Percentiles rank a stretch among this genome's conserved stretches.
phyloP scores from a whole-genome alignment of 1,140 invertebrate genomes.

The Atopsyche davidsoni region DNA sequence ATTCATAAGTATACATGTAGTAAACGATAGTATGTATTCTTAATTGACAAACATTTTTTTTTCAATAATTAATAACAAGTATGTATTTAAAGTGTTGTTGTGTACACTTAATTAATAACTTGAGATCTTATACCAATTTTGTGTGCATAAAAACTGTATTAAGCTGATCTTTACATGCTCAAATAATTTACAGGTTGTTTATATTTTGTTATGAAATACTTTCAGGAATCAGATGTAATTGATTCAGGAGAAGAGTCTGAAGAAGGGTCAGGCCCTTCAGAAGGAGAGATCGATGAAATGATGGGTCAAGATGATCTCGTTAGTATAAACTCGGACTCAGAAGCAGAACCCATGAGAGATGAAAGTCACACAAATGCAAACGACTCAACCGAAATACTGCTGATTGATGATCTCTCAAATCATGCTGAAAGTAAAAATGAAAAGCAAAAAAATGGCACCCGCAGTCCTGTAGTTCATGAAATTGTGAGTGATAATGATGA shows the following conservation, averaged over 20 bases:
- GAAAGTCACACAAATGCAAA: constrained; percentile 14
- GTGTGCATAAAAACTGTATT: neutral
- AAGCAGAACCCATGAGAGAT: constrained; percentile 24
- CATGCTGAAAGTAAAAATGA: constrained; percentile 8
- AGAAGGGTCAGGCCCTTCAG: constrained; percentile 17
- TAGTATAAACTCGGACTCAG: constrained; percentile 30
- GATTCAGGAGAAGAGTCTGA: constrained; percentile 27
- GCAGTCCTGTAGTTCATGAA: constrained; percentile 18
- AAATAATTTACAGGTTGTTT: neutral
- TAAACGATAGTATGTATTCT: no score
- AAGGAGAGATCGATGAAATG: constrained; percentile 7
- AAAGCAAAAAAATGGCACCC: constrained; percentile 15
- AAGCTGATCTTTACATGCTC: no score
- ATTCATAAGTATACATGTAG: no score
- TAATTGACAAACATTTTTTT: no score
- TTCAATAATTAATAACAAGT: no score
- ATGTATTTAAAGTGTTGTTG: neutral
- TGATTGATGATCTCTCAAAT: constrained; percentile 34
- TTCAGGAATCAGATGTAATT: constrained; percentile 22
- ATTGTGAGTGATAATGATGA: constrained; percentile 28
- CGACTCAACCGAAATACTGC: constrained; percentile 21
- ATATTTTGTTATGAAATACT: constrained; percentile 6
- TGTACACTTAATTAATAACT: neutral
- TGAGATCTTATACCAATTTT: no score
- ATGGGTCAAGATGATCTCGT: constrained; percentile 28